phyloP scores from a whole-genome alignment of 2,113 vertebrate species.

The Pelecanoides urinatrix region DNA sequence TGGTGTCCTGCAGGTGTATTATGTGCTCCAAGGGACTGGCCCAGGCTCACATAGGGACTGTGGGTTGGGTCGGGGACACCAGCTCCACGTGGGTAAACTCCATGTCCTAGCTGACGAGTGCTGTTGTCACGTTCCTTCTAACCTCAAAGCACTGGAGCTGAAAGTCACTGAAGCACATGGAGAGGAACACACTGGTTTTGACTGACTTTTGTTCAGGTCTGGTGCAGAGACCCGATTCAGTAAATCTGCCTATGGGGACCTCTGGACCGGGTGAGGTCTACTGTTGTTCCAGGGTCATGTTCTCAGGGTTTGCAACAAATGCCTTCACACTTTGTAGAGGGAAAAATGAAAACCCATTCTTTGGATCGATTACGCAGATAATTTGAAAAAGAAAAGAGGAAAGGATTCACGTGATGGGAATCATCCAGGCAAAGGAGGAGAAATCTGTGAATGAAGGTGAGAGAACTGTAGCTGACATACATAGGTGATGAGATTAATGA shows the following conservation, averaged over 20 bases:
- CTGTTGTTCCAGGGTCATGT: neutral
- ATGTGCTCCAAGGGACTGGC: neutral
- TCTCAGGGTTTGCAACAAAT: neutral
- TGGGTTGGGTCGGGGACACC: neutral
- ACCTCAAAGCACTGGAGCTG: accelerated
- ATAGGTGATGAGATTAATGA: neutral
- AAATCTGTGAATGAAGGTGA: neutral
- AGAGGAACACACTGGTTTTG: neutral
- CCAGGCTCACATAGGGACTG: neutral
- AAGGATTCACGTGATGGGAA: neutral
- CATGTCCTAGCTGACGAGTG: accelerated
- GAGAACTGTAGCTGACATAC: neutral
- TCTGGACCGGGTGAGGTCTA: accelerated
- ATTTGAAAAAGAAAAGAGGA: neutral
- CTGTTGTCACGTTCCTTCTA: neutral
- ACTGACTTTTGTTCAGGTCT: neutral
- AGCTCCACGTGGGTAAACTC: accelerated
- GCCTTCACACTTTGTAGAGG: neutral
- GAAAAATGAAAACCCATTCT: neutral
- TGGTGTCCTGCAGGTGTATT: neutral
- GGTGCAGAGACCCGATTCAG: neutral
- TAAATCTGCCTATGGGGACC: neutral
- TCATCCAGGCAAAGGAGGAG: neutral
- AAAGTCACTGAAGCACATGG: neutral
- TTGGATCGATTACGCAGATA: neutral